A percentile compares a stretch with the other conserved stretches of the same genome.
Conservation (phyloP, 2,797 vertebrate species). For the Phalloptychus januarius region DNA sequence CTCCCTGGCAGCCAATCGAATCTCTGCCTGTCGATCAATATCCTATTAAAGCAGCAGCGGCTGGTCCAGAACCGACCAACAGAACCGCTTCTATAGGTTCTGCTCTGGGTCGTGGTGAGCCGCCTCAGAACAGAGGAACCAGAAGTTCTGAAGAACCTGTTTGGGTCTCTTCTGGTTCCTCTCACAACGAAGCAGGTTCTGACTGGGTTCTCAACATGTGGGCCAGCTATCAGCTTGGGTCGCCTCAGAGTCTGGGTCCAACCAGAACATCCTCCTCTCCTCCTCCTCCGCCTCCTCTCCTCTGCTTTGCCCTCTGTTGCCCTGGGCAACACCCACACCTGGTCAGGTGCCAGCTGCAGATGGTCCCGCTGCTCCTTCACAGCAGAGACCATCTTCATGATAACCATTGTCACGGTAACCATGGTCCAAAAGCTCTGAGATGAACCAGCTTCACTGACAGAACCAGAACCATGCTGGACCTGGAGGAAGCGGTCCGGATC, state of each 20-base stretch:
- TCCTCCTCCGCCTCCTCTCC: constrained; percentile 53
- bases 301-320: constrained; percentile 54
- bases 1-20: constrained; percentile 94
- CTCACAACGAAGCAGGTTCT: not conserved
- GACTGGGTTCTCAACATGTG: not conserved
- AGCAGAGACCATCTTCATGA: constrained; percentile 44
- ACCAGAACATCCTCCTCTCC: constrained; percentile 26
- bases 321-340: constrained; percentile 51
- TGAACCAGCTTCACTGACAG: not conserved
- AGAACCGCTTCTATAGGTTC: not conserved
- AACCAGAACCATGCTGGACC: no score
- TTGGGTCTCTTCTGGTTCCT: not conserved
- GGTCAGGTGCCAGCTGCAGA: constrained; percentile 64
- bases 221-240: no score
- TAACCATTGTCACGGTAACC: constrained; percentile 24
- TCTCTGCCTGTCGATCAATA: constrained; percentile 97
- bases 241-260: no score
- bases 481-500: not conserved
- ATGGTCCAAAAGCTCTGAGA: not conserved
- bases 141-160: not conserved
- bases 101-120: not conserved
- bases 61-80: not conserved
- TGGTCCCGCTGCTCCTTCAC: constrained; percentile 32
- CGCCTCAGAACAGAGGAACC: not conserved
- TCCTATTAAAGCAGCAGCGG: constrained; percentile 90